phyloP scores from a whole-genome alignment of 2,797 vertebrate genomes.

The Gouania willdenowi region DNA sequence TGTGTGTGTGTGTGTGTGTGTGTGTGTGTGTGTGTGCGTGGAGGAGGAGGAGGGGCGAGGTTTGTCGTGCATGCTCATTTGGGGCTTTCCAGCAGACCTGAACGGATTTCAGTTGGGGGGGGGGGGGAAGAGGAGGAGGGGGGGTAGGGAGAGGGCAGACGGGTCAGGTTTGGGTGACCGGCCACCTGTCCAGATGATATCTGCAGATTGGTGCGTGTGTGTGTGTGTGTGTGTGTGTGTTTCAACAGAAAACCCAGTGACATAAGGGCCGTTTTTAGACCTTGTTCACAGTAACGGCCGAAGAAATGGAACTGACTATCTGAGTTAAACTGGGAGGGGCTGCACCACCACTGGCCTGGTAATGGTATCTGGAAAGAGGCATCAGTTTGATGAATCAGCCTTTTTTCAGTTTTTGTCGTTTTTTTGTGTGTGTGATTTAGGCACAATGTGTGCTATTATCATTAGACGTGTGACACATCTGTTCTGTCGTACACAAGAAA shows the following conservation, averaged over 20 bases:
- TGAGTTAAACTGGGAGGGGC: conserved; percentile 37
- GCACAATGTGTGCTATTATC: too few relatives aligned
- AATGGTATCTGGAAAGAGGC: too few relatives aligned
- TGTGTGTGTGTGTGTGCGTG: conserved; percentile 1
- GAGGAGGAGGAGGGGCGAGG: conserved; percentile 1
- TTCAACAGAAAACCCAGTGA: conserved; percentile 60
- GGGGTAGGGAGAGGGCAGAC: conserved; percentile 42
- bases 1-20: conserved; percentile 41
- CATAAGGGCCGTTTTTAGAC: conserved; percentile 59
- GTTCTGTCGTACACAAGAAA: too few relatives aligned
- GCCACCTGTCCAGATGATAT: conserved; percentile 81
- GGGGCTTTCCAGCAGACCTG: conserved; percentile 74
- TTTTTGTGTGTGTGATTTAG: too few relatives aligned
- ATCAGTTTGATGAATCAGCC: too few relatives aligned
- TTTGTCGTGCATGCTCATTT: conserved; percentile 58
- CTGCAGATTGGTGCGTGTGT: conserved; percentile 49
- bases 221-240: conserved; percentile 23
- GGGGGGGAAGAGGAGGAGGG: conserved; percentile 9
- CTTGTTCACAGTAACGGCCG: conserved; percentile 48
- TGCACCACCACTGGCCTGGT: conserved; percentile 19
- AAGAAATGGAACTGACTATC: conserved; percentile 27
- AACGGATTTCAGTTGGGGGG: conserved; percentile 67
- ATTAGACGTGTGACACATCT: too few relatives aligned
- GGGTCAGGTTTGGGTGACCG: conserved; percentile 74
- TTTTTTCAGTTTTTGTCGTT: too few relatives aligned